Percentiles rank a stretch among this genome's conserved stretches.
These are phyloP conservation scores for Trematomus bernacchii DNA, from an alignment of 2,797 vertebrate species.

Conservation along the genomic window DNA sequence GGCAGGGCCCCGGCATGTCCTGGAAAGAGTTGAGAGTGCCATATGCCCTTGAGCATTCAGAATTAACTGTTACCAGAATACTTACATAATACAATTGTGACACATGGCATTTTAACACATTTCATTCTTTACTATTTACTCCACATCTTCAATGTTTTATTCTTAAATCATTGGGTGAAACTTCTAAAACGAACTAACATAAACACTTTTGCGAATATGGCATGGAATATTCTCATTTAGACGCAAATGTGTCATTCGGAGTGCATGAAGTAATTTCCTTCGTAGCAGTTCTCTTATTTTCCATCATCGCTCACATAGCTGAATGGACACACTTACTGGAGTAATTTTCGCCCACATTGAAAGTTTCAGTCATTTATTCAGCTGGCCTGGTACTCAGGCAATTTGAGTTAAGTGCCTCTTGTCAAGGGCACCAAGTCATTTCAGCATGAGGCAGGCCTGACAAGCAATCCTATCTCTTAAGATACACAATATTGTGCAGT, in stretches of 20 bases:
- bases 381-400: conserved; percentile 45
- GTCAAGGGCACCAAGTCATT: conserved; percentile 53
- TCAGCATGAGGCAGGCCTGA: conserved; percentile 31
- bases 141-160: conserved; percentile 11
- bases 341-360: conserved; percentile 43
- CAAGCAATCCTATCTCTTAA: neutral
- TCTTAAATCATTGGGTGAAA: conserved; percentile 16
- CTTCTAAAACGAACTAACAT: conserved; percentile 12
- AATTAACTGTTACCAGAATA: too few species aligned
- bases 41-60: too few species aligned
- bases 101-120: conserved; percentile 44
- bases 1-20: too few species aligned
- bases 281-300: conserved; percentile 29
- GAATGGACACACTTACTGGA: conserved; percentile 41
- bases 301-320: conserved; percentile 46
- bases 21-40: too few species aligned
- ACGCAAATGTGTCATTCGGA: conserved; percentile 40
- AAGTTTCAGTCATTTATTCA: conserved; percentile 55
- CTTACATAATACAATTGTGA: conserved; percentile 19
- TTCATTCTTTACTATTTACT: conserved; percentile 28
- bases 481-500: neutral
- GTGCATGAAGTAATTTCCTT: conserved; percentile 45
- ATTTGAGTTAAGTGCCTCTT: conserved; percentile 42
- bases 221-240: conserved; percentile 32
- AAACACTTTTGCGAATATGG: conserved; percentile 5